These are phyloP conservation scores for Neopelma chrysocephalum DNA, from an alignment of 2,797 vertebrate genomes.

Conservation along the genomic window DNA sequence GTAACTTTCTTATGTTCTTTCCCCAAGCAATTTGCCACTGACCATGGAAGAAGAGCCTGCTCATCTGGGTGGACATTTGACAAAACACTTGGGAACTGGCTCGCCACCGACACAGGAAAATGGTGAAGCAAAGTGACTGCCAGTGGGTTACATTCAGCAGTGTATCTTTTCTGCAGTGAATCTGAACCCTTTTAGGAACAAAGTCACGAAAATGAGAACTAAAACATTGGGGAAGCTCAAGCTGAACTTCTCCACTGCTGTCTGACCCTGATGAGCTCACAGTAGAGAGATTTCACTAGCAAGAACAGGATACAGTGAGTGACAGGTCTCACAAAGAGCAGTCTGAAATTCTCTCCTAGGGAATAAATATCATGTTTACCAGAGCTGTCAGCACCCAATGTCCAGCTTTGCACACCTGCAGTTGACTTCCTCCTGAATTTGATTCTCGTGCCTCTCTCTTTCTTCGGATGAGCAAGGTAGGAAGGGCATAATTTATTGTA, in stretches of 20 bases:
- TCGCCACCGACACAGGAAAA: neutral
- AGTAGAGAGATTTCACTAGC: neutral
- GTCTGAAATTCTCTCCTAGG: conserved; percentile 9
- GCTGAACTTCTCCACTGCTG: neutral
- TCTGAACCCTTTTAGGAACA: neutral
- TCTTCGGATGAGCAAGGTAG: neutral
- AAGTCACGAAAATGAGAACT: neutral
- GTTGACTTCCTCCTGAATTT: neutral
- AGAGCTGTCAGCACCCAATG: conserved; percentile 22
- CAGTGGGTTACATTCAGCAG: neutral
- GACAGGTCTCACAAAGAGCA: conserved; percentile 26
- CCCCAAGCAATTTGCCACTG: neutral
- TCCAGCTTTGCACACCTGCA: conserved; percentile 24
- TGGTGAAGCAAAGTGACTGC: neutral
- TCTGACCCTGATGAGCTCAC: neutral
- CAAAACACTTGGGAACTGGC: neutral
- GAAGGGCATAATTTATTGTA: neutral
- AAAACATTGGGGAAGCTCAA: neutral
- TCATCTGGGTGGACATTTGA: neutral
- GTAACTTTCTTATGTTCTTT: neutral
- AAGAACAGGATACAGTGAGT: neutral
- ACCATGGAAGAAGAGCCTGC: neutral
- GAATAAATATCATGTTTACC: conserved; percentile 35
- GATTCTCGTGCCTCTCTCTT: neutral
- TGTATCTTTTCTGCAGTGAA: neutral